phyloP scores from a whole-genome alignment of 2,797 vertebrate species.

The Enteromius fasciolatus region DNA sequence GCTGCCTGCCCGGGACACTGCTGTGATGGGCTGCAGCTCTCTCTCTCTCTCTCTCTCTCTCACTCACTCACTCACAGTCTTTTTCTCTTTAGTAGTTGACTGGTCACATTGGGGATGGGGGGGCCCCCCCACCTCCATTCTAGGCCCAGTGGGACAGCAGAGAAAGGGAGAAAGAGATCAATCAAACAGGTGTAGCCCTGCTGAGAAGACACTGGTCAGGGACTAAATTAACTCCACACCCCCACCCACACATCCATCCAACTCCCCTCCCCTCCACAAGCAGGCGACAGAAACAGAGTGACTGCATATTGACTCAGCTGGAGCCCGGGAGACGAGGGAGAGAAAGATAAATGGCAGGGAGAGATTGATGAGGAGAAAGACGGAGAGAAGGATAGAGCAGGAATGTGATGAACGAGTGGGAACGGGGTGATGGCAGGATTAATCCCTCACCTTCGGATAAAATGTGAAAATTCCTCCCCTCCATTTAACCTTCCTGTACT shows the following conservation, averaged over 20 bases:
- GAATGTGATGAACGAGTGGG: slow-evolving; percentile 80
- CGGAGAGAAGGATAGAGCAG: slow-evolving; percentile 64
- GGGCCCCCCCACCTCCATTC: slow-evolving; percentile 61
- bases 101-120: slow-evolving; percentile 21
- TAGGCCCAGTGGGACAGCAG: slow-evolving; percentile 54
- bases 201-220: slow-evolving; percentile 64
- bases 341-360: slow-evolving; percentile 64
- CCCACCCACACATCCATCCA: slow-evolving; percentile 49
- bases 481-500: slow-evolving; percentile 67
- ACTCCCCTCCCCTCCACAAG: slow-evolving; percentile 54
- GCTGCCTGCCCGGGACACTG: slow-evolving; percentile 76
- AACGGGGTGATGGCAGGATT: slow-evolving; percentile 77
- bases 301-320: slow-evolving; percentile 83
- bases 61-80: slow-evolving; percentile 29
- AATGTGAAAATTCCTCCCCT: slow-evolving; percentile 74
- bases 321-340: slow-evolving; percentile 63
- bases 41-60: slow-evolving; percentile 41
- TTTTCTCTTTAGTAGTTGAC: slow-evolving; percentile 34
- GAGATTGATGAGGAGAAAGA: slow-evolving; percentile 65
- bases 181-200: slow-evolving; percentile 63
- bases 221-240: slow-evolving; percentile 59
- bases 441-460: slow-evolving; percentile 74
- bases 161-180: slow-evolving; percentile 60
- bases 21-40: slow-evolving; percentile 69
- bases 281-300: slow-evolving; percentile 75